Percentiles rank a stretch among this genome's conserved stretches.
Evolutionary conservation across 2,888 invertebrate genomes (phyloP).

Genomic region (Tupiocoris notatus): DNA sequence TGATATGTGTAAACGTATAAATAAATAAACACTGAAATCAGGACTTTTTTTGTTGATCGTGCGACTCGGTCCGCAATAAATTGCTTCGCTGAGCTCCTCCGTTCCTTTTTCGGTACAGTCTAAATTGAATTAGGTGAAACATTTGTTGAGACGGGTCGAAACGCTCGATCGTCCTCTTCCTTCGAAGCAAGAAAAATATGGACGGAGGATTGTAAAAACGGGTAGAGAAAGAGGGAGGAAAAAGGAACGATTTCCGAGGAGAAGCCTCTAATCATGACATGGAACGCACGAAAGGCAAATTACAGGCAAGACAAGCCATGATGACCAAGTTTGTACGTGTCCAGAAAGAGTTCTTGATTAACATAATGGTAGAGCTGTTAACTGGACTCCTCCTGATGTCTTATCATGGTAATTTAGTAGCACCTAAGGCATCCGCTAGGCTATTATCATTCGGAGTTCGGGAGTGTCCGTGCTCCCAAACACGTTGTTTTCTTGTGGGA

Average conservation of each 20-base stretch:
- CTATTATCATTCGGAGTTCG: slow-evolving; percentile 31
- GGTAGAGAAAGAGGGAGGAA: slow-evolving; percentile 9
- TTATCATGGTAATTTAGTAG: slow-evolving; percentile 43
- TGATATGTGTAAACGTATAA: no score
- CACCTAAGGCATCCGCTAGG: slow-evolving; percentile 34
- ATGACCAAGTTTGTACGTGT: slow-evolving; percentile 41
- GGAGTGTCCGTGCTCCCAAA: slow-evolving; percentile 6
- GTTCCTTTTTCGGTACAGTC: not conserved
- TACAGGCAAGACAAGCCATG: slow-evolving; percentile 36
- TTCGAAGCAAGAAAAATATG: not conserved
- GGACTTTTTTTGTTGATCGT: no score
- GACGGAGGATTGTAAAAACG: not conserved
- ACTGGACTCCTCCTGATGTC: slow-evolving; percentile 39
- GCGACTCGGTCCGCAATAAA: no score
- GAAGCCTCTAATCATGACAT: slow-evolving; percentile 39
- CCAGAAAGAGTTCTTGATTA: slow-evolving; percentile 34
- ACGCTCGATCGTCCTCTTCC: not conserved
- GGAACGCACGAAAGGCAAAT: slow-evolving; percentile 41
- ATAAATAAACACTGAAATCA: no score
- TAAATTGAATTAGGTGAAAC: slow-evolving; percentile 22
- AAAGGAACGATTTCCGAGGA: slow-evolving; percentile 3
- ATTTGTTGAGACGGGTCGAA: not conserved
- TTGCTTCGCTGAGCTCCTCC: no score
- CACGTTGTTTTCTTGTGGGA: slow-evolving; percentile 22
- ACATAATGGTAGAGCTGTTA: slow-evolving; percentile 41